Base-by-base conservation (phyloP, 2,888 invertebrate species). In the Serripes groenlandicus region DNA sequence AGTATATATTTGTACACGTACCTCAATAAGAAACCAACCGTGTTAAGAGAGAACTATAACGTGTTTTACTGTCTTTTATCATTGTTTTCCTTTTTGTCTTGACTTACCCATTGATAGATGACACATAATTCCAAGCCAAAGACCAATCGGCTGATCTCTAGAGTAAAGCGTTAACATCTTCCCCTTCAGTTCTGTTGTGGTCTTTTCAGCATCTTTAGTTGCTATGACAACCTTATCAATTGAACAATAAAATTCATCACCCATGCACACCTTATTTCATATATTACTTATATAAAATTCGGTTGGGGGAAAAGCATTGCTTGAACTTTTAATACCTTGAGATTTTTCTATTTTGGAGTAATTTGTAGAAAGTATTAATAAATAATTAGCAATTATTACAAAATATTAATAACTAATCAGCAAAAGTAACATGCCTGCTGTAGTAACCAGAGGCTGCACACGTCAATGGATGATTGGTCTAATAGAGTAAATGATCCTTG, bases 61-160 rank as follows among this genome's bases (percentile, higher is more conserved):
- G n/a, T n/a, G n/a, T n/a, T n/a, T n/a, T n/a, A n/a, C n/a, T n/a
- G n/a, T n/a, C n/a, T n/a, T n/a, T n/a, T n/a, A n/a, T n/a, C n/a
- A n/a, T n/a, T n/a, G n/a, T n/a, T n/a, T n/a, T n/a, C n/a, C n/a
- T n/a, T n/a, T n/a, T n/a, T n/a, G n/a, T n/a, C n/a, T n/a, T n/a
- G 42, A 56, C n/a, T 56, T 56, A 56, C 56, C 56, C 56, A 56
- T 7, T 56, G 15, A 11, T n/a, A 21, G 56, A n/a, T 56, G 56
- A 15, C 15, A 11, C 18, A 56, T 7, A n/a, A 56, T 56, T 56
- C 7, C 56, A 7, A 56, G 56, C 56, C 56, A 56, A 23, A 56
- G 56, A n/a, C n/a, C 56, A 23, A 56, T n/a, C 7, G 56, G 56
- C 23, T 56, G 56, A 7, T 11, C 23, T 23, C 11, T 56, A 7